Evolutionary conservation across 2,888 invertebrate species (phyloP).

Genomic region (Amblyjoppa proteus): DNA sequence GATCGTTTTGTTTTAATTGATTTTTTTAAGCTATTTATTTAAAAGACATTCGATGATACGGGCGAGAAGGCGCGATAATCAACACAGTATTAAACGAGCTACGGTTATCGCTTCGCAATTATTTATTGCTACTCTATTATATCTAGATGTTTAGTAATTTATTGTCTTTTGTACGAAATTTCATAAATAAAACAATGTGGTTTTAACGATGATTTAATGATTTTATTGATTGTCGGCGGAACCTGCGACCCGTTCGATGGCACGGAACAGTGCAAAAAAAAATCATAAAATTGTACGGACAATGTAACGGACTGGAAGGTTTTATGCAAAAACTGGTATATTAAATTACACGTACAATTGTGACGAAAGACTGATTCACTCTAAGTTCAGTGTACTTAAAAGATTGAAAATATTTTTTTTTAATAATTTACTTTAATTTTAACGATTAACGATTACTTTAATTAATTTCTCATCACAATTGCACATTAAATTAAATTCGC

Average conservation of each 20-base stretch:
- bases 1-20: slow-evolving; percentile 53
- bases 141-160: slow-evolving; percentile 70
- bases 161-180: slow-evolving; percentile 73
- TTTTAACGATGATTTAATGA: slow-evolving; percentile 41
- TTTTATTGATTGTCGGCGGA: neutral
- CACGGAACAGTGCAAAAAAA: neutral
- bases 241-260: neutral
- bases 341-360: too few species aligned
- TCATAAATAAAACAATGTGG: slow-evolving; percentile 65
- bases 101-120: slow-evolving; percentile 31
- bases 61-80: slow-evolving; percentile 46
- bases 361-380: too few species aligned
- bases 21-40: slow-evolving; percentile 64
- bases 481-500: too few species aligned
- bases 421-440: too few species aligned
- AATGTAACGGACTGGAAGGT: too few species aligned
- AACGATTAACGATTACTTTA: too few species aligned
- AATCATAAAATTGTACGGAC: too few species aligned
- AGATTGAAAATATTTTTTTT: too few species aligned
- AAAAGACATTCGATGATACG: slow-evolving; percentile 72
- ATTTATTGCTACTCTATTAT: slow-evolving; percentile 45
- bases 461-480: too few species aligned
- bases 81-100: slow-evolving; percentile 75
- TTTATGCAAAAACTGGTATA: too few species aligned
- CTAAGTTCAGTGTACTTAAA: too few species aligned